These are phyloP conservation scores for Mareca penelope DNA, from an alignment of 2,797 vertebrate species.

Conservation along the genomic window DNA sequence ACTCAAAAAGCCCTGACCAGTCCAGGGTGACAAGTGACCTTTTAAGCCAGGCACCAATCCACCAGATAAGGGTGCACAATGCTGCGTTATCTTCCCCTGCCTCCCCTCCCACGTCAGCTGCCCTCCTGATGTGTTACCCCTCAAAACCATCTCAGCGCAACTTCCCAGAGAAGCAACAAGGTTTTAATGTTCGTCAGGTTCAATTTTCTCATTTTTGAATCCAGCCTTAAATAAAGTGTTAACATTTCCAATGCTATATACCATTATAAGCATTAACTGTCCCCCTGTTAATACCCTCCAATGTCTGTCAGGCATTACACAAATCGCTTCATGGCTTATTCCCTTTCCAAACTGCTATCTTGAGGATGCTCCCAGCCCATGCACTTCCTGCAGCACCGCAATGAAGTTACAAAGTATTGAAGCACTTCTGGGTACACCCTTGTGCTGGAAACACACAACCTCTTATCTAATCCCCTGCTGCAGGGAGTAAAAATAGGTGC, in stretches of 20 bases:
- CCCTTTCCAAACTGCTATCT: background rate
- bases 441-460: background rate
- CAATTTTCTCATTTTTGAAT: background rate
- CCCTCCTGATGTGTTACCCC: background rate
- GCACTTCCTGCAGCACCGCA: background rate
- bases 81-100: background rate
- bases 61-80: background rate
- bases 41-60: background rate
- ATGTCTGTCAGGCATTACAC: background rate
- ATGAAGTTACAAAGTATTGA: background rate
- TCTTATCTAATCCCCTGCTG: background rate
- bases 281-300: background rate
- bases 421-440: background rate
- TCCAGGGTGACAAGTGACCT: conserved; percentile 19
- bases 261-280: background rate
- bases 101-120: background rate
- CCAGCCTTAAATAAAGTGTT: background rate
- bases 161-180: background rate
- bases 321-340: background rate
- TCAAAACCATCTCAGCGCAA: fast-evolving
- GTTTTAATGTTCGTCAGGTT: background rate
- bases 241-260: background rate
- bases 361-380: fast-evolving
- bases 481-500: fast-evolving
- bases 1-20: background rate